These are phyloP conservation scores for Dioctria linearis DNA, from an alignment of 2,888 invertebrate genomes.

Conservation along the genomic window DNA sequence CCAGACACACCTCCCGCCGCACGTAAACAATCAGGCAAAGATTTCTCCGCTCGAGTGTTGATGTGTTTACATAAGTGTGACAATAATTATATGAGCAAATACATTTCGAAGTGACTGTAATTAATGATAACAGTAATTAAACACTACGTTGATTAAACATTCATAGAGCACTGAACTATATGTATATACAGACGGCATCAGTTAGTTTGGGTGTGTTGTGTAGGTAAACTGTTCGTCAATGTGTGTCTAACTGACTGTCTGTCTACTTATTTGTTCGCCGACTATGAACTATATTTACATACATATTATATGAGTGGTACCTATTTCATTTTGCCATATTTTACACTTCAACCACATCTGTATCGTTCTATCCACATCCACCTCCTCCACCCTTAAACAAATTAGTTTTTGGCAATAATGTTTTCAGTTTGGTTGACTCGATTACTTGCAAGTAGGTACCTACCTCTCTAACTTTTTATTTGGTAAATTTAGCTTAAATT, in stretches of 20 bases:
- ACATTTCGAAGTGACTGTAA: slow-evolving; percentile 59
- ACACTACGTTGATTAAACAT: slow-evolving; percentile 63
- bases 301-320: slow-evolving; percentile 42
- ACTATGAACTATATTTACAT: slow-evolving; percentile 55
- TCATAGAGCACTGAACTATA: slow-evolving; percentile 54
- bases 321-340: slow-evolving; percentile 55
- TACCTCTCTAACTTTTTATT: neutral
- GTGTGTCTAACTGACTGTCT: no score
- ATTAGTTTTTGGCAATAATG: slow-evolving; percentile 14
- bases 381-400: neutral
- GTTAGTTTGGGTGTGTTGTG: no score
- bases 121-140: slow-evolving; percentile 64
- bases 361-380: neutral
- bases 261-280: slow-evolving; percentile 42
- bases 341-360: slow-evolving; percentile 1
- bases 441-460: neutral
- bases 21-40: slow-evolving; percentile 56
- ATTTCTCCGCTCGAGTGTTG: slow-evolving; percentile 47
- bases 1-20: slow-evolving; percentile 33
- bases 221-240: no score
- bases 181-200: no score
- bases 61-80: slow-evolving; percentile 59
- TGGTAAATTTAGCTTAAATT: neutral
- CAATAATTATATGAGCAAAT: slow-evolving; percentile 63
- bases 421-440: neutral